Conservation (phyloP, 2,888 invertebrate genomes). For the Lasioglossum pauxillum region DNA sequence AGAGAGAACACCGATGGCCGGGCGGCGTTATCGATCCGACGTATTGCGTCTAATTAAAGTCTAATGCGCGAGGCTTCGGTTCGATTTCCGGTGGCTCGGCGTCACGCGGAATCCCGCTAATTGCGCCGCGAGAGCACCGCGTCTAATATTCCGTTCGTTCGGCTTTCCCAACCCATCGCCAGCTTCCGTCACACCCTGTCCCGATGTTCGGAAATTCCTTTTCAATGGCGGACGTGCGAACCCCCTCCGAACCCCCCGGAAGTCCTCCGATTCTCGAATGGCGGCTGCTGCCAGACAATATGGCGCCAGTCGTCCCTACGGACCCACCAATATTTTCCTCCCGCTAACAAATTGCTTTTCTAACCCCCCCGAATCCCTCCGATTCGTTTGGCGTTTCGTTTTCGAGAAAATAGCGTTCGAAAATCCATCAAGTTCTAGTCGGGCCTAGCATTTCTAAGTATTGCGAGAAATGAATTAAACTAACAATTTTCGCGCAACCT, state of each 20-base stretch:
- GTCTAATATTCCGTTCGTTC: conserved; percentile 28
- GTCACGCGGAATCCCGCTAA: conserved; percentile 62
- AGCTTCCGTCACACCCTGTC: conserved; percentile 1
- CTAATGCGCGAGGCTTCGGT: conserved; percentile 63
- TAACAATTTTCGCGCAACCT: neutral
- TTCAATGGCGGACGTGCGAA: conserved; percentile 5
- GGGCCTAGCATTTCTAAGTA: too few relatives aligned
- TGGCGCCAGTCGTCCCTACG: neutral
- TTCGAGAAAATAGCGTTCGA: too few relatives aligned
- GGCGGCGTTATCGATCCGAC: conserved; percentile 51
- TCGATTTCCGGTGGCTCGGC: conserved; percentile 62
- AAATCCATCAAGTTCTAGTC: too few relatives aligned
- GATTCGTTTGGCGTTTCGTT: neutral
- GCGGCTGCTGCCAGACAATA: neutral
- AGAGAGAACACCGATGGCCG: conserved; percentile 2
- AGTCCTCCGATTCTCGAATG: conserved; percentile 16
- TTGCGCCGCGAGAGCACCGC: conserved; percentile 52
- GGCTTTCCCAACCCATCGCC: neutral
- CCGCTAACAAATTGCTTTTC: neutral
- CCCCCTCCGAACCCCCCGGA: neutral
- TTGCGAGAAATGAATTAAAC: too few relatives aligned
- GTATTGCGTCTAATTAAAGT: conserved; percentile 66
- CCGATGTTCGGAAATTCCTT: conserved; percentile 38
- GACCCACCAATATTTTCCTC: neutral
- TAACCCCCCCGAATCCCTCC: neutral